Evolutionary conservation across 2,888 invertebrate species (phyloP).

Genomic region (Caenorhabditis sp.): DNA sequence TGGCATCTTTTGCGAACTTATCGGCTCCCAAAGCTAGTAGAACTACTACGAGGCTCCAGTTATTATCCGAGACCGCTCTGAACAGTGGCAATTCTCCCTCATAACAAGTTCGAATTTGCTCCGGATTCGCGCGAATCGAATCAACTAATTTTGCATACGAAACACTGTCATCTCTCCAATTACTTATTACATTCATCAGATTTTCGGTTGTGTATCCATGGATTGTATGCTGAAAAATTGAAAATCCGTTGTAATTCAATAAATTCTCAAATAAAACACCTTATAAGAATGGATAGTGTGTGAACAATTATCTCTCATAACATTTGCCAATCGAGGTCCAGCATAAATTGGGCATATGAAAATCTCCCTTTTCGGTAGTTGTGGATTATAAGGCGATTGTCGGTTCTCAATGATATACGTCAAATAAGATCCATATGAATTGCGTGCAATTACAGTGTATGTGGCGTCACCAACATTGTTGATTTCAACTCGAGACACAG

Average conservation of each 20-base stretch:
- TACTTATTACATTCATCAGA: slow-evolving; percentile 28
- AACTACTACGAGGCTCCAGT: slow-evolving; percentile 39
- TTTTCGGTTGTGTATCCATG: slow-evolving; percentile 30
- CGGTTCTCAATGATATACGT: slow-evolving; percentile 8
- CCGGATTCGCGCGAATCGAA: slow-evolving; percentile 25
- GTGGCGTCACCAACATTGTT: slow-evolving; percentile 8
- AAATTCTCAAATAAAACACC: slow-evolving; percentile 17
- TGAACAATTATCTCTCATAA: slow-evolving; percentile 18
- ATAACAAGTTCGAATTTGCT: slow-evolving; percentile 24
- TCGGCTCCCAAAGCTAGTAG: slow-evolving; percentile 37
- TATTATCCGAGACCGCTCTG: slow-evolving; percentile 38
- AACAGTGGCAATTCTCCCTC: slow-evolving; percentile 43
- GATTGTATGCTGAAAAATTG: slow-evolving; percentile 22
- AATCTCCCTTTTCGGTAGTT: background rate
- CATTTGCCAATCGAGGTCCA: slow-evolving; percentile 17
- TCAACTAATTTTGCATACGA: slow-evolving; percentile 36
- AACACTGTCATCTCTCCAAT: slow-evolving; percentile 21
- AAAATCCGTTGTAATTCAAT: background rate
- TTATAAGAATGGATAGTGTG: slow-evolving; percentile 13
- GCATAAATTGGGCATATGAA: slow-evolving; percentile 36
- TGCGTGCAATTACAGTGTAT: slow-evolving; percentile 5
- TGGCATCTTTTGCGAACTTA: slow-evolving; percentile 18
- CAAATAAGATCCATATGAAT: background rate
- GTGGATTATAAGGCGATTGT: background rate
- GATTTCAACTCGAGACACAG: background rate